Base-by-base conservation (phyloP, 2,888 invertebrate genomes). In the Phorcus lineatus region DNA sequence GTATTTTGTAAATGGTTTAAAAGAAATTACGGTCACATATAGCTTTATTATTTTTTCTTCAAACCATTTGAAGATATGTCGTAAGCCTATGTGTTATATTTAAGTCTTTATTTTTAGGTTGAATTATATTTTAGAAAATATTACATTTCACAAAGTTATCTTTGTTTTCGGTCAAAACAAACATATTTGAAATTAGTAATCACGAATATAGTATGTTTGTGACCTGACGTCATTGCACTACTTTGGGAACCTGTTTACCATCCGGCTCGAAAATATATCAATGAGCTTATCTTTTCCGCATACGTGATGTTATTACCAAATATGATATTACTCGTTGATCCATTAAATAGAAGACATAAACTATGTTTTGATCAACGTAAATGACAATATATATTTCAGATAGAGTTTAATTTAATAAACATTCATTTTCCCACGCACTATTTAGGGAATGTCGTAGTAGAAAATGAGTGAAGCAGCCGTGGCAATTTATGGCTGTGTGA, bases 191-290 rank as follows among this genome's bases (percentile, higher is more conserved):
- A 70, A 31, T n/a, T n/a, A 40, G 70, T 76, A 16, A 55, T 55
- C 16, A 55, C 31, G n/a, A 28, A 55, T 24, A 55, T 54, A 76
- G 16, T 55, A 31, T 76, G 31, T 55, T 36, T 24, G 28, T 53
- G 70, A 52, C 52, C 57, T 85, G 84, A 85, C 82, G 85, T 85
- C 85, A 85, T 47, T 85, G 85, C 82, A 85, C 85, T 85, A 83
- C 85, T 83, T 85, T 83, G 75, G 78, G 82, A 78, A 79, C 84
- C 86, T 85, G 85, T 85, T 87, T 86, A 86, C 88, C 76, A 85
- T 83, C 85, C 83, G 82, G 84, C 80, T 57, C 75, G 53, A 74
- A 82, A 80, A 83, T 83, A 80, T 81, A 81, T 81, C 81, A 81
- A 74, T 83, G 81, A 67, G 81, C 81, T 31, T 74, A 80, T 57